Percentiles rank a stretch among this genome's conserved stretches.
phyloP scores from a whole-genome alignment of 2,888 invertebrate genomes.

The Merodon equestris region DNA sequence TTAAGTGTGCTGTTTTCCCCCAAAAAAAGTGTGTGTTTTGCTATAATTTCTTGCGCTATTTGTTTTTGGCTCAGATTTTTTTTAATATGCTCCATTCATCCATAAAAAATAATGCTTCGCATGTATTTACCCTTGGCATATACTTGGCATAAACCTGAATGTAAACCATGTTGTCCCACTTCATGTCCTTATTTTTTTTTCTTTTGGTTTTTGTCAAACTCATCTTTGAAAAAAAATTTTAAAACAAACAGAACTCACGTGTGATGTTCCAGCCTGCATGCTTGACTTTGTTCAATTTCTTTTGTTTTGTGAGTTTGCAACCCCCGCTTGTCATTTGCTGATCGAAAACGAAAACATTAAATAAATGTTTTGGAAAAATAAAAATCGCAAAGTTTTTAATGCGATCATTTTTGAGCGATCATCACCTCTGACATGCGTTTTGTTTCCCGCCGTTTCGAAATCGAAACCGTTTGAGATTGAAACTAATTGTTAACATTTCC shows the following conservation, averaged over 20 bases:
- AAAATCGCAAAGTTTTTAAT: too few species aligned
- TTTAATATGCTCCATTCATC: slow-evolving; percentile 45
- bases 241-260: slow-evolving; percentile 4
- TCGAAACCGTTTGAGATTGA: slow-evolving; percentile 49
- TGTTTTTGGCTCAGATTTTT: slow-evolving; percentile 34
- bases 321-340: slow-evolving; percentile 12
- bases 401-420: slow-evolving; percentile 29
- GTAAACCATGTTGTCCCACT: slow-evolving; percentile 77
- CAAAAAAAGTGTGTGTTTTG: slow-evolving; percentile 40
- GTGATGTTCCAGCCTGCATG: slow-evolving; percentile 51
- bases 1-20: slow-evolving; percentile 5
- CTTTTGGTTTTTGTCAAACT: slow-evolving; percentile 17
- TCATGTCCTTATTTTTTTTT: slow-evolving; percentile 50
- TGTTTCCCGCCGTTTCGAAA: slow-evolving; percentile 3
- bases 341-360: not conserved
- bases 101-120: slow-evolving; percentile 41
- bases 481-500: slow-evolving; percentile 38
- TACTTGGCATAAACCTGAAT: slow-evolving; percentile 51
- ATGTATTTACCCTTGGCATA: slow-evolving; percentile 46
- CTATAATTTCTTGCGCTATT: slow-evolving; percentile 43
- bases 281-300: slow-evolving; percentile 4
- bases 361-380: too few species aligned
- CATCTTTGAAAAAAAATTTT: too few species aligned
- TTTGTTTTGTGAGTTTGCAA: slow-evolving; percentile 6
- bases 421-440: slow-evolving; percentile 17